Conservation (phyloP, 1,140 invertebrate genomes). For the Potamilus streckersoni region DNA sequence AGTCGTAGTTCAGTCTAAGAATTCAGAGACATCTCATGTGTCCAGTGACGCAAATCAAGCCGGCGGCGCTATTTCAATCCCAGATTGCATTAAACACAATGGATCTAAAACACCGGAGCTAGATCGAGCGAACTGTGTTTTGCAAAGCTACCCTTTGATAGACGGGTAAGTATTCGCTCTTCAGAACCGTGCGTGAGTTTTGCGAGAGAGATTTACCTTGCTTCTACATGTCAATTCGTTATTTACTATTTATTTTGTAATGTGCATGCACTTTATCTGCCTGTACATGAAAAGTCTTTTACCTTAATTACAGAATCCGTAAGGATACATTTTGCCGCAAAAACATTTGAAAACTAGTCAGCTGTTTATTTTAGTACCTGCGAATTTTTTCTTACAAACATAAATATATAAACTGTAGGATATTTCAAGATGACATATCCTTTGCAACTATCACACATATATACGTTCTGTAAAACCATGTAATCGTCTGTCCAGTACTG, state of each 20-base stretch:
- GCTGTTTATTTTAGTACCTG: not conserved
- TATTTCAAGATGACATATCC: not conserved
- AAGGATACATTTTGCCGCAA: not conserved
- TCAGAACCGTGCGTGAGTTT: not conserved
- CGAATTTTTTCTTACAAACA: not conserved
- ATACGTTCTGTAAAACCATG: not conserved
- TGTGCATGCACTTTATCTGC: not conserved
- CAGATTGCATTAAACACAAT: not conserved
- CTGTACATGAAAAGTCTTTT: not conserved
- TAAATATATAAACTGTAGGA: too few species aligned
- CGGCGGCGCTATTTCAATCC: not conserved
- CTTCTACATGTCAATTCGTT: not conserved
- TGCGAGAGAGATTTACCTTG: not conserved
- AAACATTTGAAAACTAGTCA: not conserved
- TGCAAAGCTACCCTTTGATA: conserved; percentile 75
- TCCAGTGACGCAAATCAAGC: not conserved
- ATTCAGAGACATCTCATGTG: not conserved
- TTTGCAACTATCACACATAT: not conserved
- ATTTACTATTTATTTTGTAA: not conserved
- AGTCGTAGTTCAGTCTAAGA: conserved; percentile 1
- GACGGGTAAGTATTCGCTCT: conserved; percentile 73
- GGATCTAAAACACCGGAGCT: conserved; percentile 30
- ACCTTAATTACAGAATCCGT: not conserved
- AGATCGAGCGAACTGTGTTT: conserved; percentile 70
- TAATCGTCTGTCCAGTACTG: not conserved